These are phyloP conservation scores for Tragulus kanchil DNA, from an alignment of 2,113 vertebrate genomes.

Conservation along the genomic window DNA sequence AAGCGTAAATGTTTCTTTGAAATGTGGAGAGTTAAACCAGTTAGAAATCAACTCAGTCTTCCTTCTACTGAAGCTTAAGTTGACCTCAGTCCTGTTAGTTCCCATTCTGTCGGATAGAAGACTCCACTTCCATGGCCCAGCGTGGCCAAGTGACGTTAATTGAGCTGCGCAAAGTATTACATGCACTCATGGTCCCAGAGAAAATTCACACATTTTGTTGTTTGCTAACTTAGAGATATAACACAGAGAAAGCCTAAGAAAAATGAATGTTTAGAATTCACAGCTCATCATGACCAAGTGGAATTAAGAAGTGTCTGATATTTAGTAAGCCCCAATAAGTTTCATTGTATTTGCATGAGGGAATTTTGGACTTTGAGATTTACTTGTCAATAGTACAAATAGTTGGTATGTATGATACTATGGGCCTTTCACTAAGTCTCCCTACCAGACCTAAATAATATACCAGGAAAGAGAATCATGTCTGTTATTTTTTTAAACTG, in stretches of 20 bases:
- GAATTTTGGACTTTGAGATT: conserved; percentile 52
- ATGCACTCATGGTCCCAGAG: background rate
- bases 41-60: conserved; percentile 24
- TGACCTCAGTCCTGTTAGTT: background rate
- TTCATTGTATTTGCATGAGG: conserved; percentile 54
- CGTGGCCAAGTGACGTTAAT: background rate
- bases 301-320: background rate
- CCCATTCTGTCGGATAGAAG: background rate
- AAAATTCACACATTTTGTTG: background rate
- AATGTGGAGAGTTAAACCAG: background rate
- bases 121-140: background rate
- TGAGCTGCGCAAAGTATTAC: background rate
- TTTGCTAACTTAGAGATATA: conserved; percentile 18
- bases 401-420: background rate
- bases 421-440: background rate
- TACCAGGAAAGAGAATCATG: conserved; percentile 3
- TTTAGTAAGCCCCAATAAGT: background rate
- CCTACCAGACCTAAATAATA: conserved; percentile 24
- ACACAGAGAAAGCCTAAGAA: background rate
- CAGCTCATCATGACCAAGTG: too few species aligned
- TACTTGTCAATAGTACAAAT: conserved; percentile 30
- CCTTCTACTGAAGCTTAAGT: background rate
- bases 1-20: background rate
- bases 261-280: conserved; percentile 24
- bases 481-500: conserved; percentile 49